Evolutionary conservation across 1,140 invertebrate species (phyloP), one percentile per base, ranked within the genome.

Genomic region (Zelostemma sp.): DNA sequence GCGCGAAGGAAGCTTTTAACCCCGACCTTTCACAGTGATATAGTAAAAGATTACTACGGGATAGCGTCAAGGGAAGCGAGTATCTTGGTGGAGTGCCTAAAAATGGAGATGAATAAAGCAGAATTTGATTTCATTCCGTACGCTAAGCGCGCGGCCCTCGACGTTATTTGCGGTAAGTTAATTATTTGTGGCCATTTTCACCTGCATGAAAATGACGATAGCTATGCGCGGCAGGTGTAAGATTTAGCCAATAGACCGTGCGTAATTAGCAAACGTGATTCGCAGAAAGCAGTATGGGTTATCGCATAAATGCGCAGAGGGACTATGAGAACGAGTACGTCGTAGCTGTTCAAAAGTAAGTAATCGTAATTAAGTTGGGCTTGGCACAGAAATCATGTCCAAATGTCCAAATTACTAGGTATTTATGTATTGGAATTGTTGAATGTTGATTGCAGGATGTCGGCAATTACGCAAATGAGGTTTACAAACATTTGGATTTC

Each of bases 21-120:
- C 0, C 91, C 93, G 1, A 90, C 91, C 0, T 94, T 94, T 72
- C 93, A 94, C 80, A 93, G 91, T 75, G 88, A 88, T 60, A 91
- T 95, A 17, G 76, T 94, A 4, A 88, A 92, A 50, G 86, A 89
- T 51, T 94, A 93, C 72, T 65, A 92, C 1, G 85, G 88, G 5
- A 87, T 80, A 56, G 91, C 68, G 48, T 81, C 65, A 19, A 82
- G 55, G 64, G 88, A 76, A 78, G 72, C 81, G 1, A 25, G 62
- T n/a, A 76, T 82, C 63, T 87, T 94, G 65, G 89, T 91, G 60
- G 86, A 89, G 3, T 90, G 73, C 88, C 88, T 80, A 64, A 90
- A 19, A 74, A 88, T 66, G 78, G 89, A 79, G 90, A 88, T 77
- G 47, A 91, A 50, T 73, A 88, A 48, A 82, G 86, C 33, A 85